A percentile compares a stretch with the other conserved stretches of the same genome.
Conservation (phyloP, 2,797 vertebrate genomes). For the Sorex maritimensis region DNA sequence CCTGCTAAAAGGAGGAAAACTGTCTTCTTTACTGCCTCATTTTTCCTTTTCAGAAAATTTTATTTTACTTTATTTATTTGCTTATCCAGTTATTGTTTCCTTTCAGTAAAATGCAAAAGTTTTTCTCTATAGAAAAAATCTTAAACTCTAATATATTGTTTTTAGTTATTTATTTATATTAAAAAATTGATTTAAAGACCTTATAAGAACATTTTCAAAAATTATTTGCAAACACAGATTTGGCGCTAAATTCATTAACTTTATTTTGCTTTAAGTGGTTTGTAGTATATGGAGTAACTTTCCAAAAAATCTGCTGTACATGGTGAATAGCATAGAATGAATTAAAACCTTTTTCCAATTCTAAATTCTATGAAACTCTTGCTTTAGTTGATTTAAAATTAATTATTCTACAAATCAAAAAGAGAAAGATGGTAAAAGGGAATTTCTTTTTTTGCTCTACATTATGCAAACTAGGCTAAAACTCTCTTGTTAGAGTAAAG, state of each 20-base stretch:
- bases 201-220: slow-evolving; percentile 32
- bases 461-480: too few species aligned
- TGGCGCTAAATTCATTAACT: background rate
- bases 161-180: too few species aligned
- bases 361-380: slow-evolving; percentile 40
- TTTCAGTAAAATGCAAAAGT: too few species aligned
- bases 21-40: slow-evolving; percentile 19
- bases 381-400: slow-evolving; percentile 9
- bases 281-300: slow-evolving; percentile 24
- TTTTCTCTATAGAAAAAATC: too few species aligned
- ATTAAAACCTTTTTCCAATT: slow-evolving; percentile 34
- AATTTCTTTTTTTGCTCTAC: too few species aligned
- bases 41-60: slow-evolving; percentile 48
- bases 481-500: background rate
- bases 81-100: too few species aligned
- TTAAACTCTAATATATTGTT: too few species aligned
- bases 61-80: background rate
- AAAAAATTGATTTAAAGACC: background rate
- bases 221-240: background rate
- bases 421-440: too few species aligned
- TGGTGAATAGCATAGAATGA: slow-evolving; percentile 53
- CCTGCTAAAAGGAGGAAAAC: background rate
- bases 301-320: slow-evolving; percentile 25
- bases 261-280: slow-evolving; percentile 30
- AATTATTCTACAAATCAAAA: background rate